Evolutionary conservation across 2,888 invertebrate genomes (phyloP), one percentile per base, ranked within the genome.

Genomic region (Chironomus riparius): DNA sequence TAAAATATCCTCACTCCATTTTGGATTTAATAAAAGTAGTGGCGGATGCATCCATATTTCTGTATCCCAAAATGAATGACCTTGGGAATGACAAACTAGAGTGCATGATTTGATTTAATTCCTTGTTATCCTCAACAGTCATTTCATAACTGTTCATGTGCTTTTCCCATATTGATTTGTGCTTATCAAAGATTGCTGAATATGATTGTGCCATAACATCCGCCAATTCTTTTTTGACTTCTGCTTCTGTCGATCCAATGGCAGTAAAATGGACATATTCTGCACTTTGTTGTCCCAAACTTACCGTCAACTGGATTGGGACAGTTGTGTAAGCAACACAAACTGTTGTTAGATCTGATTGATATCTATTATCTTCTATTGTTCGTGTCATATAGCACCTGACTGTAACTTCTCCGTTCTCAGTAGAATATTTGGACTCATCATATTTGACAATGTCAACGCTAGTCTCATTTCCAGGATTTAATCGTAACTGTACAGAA

Each of bases 41-140:
- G 85, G 82, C 0, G 88, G 88, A 72, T 87, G 85, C 86, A 89
- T 88, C 88, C 88, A 89, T 68, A 87, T 87, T 81, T 89, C 89
- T 0, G 88, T 88, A 78, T 89, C 89, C 88, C 88, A 88, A 80
- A 88, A 88, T 78, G 86, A 88, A 79, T 89, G 89, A 13, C 89
- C 89, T 85, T 84, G 77, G 77, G 84, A 85, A 77, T 84, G 88
- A 89, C 82, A 88, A 86, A 68, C 88, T 87, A 0, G 87, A 87
- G 77, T 87, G 86, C 0, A 88, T 86, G 77, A 85, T 84, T 79
- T 86, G 86, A 3, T 83, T 82, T 86, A 76, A 3, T 15, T 47
- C 38, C 15, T 28, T 5, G 48, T 70, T 68, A 4, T 68, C 75
- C 2, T 24, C 47, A 4, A 75, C 75, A 10, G 71, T 13, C n/a